Evolutionary conservation across 2,113 vertebrate genomes (phyloP), one percentile per base, ranked within the genome.

Genomic region (Sprattus sprattus): DNA sequence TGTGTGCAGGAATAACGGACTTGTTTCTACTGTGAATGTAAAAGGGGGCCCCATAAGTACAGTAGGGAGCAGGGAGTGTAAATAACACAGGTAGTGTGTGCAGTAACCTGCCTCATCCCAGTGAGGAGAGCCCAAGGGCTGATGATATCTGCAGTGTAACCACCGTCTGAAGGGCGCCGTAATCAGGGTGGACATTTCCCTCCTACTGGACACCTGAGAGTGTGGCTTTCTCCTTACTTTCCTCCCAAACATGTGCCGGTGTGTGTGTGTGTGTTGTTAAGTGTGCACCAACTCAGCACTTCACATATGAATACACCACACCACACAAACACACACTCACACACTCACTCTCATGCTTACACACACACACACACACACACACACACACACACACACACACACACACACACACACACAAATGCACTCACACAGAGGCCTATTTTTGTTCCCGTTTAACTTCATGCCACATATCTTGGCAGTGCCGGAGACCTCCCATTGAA

Each of bases 381-480:
- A 84, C 52, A 81, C 86, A 67, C 82, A 81, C n/a, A 57, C 88
- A 45, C 82, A 82, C 82, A 54, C 85, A 81, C 83, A 54, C 80
- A 83, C 81, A 83, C 81, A 45, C 84, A 81, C 82, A 82, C 78
- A 49, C 44, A 57, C 83, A 83, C 80, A 39, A 52, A 86, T 82
- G 49, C 54, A 54, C 64, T 32, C 75, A 50, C 45, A 25, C 83
- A 60, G 50, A 87, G 46, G 47, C 80, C 87, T 93, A 91, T 94
- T 94, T 95, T 93, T 92, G 91, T 93, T 95, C 92, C 90, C 57
- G 92, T 92, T 95, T 95, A 94, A 91, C 92, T 95, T 92, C 81
- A 94, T 93, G 92, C 92, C 88, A 92, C 94, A 90, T 93, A 89
- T 91, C 94, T 95, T 94, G 89, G 90, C 94, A 95, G 91, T 86